Evolutionary conservation across 2,888 invertebrate species (phyloP), one percentile per base, ranked within the genome.

Genomic region (Eilema caniola): DNA sequence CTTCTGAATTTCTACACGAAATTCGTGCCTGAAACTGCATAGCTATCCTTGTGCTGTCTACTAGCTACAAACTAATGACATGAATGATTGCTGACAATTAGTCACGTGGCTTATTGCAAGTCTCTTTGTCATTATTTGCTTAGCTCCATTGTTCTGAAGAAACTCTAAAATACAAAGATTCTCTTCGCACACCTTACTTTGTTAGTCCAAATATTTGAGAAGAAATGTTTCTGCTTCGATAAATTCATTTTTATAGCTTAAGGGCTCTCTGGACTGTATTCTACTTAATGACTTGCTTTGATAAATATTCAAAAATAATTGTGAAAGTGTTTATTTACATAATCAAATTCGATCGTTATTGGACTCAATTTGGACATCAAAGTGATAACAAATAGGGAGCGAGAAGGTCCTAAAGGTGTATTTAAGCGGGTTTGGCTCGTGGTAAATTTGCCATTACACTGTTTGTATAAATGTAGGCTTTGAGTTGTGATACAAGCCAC

Each of bases 401-500:
- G 65, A 72, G 75, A 77, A 76, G 75, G 73, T 70, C 72, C 69
- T 56, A 73, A 69, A 73, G 78, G 76, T 79, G 75, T 77, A 76
- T 70, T 78, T 80, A 81, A 84, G 76, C 74, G 79, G 74, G 72
- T 73, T 74, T 66, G 67, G 67, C 74, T 67, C 76, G 74, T 71
- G 75, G 68, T 69, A 83, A 85, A 84, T 86, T 84, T 76, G 76
- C 80, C 74, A 83, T 84, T 86, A 85, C 76, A 63, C 69, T 79
- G 82, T 82, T 84, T 83, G 78, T 79, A 69, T 72, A 74, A 71
- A 79, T 76, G 62, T 70, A 71, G 69, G 76, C 81, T 82, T 81
- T 84, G 80, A 69, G 71, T 3, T 73, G 67, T 75, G 84, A 79
- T 76, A 53, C 67, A 78, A 76, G 67, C 1, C 33, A 14, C 41